phyloP scores from a whole-genome alignment of 1,140 invertebrate genomes.

The Drosophila arawakana region DNA sequence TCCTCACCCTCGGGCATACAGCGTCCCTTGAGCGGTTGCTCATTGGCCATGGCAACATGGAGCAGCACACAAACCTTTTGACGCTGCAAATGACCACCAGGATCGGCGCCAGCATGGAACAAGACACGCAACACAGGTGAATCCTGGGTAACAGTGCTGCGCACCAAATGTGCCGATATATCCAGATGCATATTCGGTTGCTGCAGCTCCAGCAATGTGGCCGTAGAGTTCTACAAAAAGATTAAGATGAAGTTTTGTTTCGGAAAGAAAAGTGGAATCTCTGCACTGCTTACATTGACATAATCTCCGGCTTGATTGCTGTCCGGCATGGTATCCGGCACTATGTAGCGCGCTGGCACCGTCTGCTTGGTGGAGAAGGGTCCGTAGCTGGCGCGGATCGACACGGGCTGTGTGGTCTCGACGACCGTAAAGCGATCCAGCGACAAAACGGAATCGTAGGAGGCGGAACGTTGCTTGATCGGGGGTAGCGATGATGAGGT shows the following conservation, averaged over 20 bases:
- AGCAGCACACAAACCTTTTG: conserved; percentile 90
- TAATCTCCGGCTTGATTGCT: conserved; percentile 75
- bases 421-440: conserved; percentile 94
- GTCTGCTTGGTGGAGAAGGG: conserved; percentile 97
- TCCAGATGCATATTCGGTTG: conserved; percentile 91
- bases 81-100: conserved; percentile 85
- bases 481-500: conserved; percentile 70
- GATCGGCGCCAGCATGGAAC: conserved; percentile 94
- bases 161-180: conserved; percentile 95
- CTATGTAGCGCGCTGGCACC: conserved; percentile 94
- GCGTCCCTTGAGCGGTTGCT: conserved; percentile 89
- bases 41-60: conserved; percentile 88
- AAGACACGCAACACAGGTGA: conserved; percentile 94
- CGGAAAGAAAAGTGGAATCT: background rate
- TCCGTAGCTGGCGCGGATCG: conserved; percentile 94
- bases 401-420: conserved; percentile 93
- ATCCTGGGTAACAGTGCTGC: conserved; percentile 92
- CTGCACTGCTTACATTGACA: conserved; percentile 64
- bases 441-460: conserved; percentile 87
- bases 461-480: conserved; percentile 49
- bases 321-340: conserved; percentile 90
- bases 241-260: too few relatives aligned
- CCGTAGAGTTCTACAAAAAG: conserved; percentile 72
- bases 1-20: conserved; percentile 95
- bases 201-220: conserved; percentile 86